Conservation (phyloP, 2,797 vertebrate genomes). For the Lates japonicus region DNA sequence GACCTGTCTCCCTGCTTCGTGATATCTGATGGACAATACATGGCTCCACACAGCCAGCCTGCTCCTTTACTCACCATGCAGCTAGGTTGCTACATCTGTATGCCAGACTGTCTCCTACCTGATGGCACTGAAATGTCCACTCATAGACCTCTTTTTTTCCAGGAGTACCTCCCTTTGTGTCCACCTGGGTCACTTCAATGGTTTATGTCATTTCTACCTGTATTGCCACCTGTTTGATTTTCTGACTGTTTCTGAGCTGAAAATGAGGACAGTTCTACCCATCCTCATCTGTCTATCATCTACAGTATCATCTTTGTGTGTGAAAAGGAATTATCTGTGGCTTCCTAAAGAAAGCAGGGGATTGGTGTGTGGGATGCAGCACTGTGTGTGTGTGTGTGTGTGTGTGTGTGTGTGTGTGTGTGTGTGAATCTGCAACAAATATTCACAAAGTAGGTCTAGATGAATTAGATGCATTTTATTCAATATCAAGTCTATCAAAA, state of each 20-base stretch:
- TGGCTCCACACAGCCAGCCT: neutral
- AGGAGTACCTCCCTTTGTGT: neutral
- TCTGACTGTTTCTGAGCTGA: neutral
- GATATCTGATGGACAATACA: too few relatives aligned
- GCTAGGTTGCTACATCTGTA: neutral
- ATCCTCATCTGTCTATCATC: neutral
- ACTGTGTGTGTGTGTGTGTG: conserved; percentile 2
- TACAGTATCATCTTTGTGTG: neutral
- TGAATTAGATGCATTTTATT: too few relatives aligned
- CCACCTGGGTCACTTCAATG: neutral
- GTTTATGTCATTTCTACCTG: neutral
- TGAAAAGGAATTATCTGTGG: neutral
- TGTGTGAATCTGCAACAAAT: conserved; percentile 15
- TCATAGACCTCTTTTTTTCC: neutral
- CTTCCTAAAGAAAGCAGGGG: conserved; percentile 5
- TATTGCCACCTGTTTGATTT: neutral
- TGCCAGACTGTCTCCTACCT: neutral
- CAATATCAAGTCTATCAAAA: too few relatives aligned
- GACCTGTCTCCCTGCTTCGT: neutral
- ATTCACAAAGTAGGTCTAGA: conserved; percentile 1
- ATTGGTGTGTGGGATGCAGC: conserved; percentile 25
- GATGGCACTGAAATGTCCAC: neutral
- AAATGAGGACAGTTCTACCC: neutral
- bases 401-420: neutral
- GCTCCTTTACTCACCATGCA: neutral